Base-by-base conservation (phyloP, 1,140 invertebrate species). In the Apis laboriosa region DNA sequence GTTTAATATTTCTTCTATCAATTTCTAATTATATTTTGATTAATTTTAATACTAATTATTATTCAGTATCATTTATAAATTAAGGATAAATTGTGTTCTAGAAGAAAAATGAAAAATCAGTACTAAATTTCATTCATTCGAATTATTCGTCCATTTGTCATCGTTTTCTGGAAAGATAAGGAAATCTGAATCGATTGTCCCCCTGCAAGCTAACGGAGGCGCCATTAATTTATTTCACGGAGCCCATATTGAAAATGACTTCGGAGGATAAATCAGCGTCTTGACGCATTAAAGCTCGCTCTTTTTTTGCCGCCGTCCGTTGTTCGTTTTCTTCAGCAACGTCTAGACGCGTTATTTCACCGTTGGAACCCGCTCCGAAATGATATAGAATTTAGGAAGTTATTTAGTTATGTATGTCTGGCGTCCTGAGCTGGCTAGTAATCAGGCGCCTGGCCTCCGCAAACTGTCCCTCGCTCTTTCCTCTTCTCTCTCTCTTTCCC, bases 371-470 rank as follows among this genome's bases (percentile, higher is more conserved):
- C 56, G 79, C 66, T 80, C 71, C 73, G 63, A 90, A 90, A 90
- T 90, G 88, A 90, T 89, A 90, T 90, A 89, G 88, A 90, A 90
- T 90, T 89, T 90, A 87, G 86, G 79, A 90, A 89, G 88, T 89
- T 89, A 89, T 90, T 90, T 90, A 89, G 88, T 88, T 89, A 90
- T 88, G 89, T 89, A 86, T 34, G 89, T 89, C 89, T 89, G 89
- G 86, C 88, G 86, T 89, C 84, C 80, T 79, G 80, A 64, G 84
- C 84, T 87, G 86, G 86, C 88, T 89, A 89, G 89, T 89, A 90
- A 89, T 89, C 89, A 90, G 89, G 83, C 88, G 88, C 88, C 84
- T 87, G 80, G 88, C 80, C 87, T 89, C 87, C 78, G 77, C 78
- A 79, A 86, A 83, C 78, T 84, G 56, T 70, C 80, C 77, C 64